Base-by-base conservation (phyloP, 2,797 vertebrate species). In the Lacerta viridis region DNA sequence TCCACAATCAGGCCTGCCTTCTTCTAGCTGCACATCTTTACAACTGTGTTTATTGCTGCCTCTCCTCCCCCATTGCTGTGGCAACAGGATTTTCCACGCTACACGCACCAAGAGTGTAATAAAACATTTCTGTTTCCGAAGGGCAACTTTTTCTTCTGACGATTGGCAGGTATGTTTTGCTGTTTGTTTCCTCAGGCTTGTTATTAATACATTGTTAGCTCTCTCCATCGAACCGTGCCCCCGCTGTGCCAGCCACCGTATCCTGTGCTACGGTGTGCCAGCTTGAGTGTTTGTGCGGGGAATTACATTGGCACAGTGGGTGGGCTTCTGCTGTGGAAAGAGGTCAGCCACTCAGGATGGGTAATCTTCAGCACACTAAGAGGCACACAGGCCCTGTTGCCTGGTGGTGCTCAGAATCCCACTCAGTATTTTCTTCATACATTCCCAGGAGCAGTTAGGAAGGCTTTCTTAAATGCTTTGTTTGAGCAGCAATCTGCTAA, bases 161-260 rank as follows among this genome's bases (percentile, higher is more conserved):
- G 3, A 82, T 64, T 82, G 82, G 72, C 85, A 68, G 82, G 55
- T 82, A 50, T 55, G 36, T 20, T 78, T 7, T 66, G 39, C 77
- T 85, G 78, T 68, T 85, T 83, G 55, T 83, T 90, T 85, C 69
- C 74, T 68, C 50, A 13, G 55, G 59, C 79, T 87, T 85, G 86
- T 85, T 87, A 88, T 82, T 90, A 92, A 87, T 82, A 83, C 15
- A 18, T 72, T 36, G 36, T 85, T 85, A 64, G 74, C 33, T 46
- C 43, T 68, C 29, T 87, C 66, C 74, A 72, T 82, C 75, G 41
- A 88, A 33, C 27, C 0, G 18, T 27, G 18, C 64, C 80, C 87
- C 66, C 17, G 74, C 85, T 88, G 90, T n/a, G 80, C 3, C 8
- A 66, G 84, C 9, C 5, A 64, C 39, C n/a, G 10, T 74, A 46